These are phyloP conservation scores for Sisyra terminalis DNA, from an alignment of 2,888 invertebrate species.

Conservation along the genomic window DNA sequence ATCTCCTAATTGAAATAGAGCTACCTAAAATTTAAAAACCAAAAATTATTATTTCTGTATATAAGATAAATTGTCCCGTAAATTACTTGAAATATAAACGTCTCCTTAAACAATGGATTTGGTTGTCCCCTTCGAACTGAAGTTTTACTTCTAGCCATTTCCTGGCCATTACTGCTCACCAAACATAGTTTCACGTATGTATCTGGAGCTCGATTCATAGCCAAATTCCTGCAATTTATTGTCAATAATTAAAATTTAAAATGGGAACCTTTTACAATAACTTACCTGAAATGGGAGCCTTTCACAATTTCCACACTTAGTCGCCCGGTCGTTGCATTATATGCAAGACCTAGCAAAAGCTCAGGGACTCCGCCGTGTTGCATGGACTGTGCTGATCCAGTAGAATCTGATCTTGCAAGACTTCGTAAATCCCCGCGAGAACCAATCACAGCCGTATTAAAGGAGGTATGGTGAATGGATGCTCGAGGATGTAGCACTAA, in stretches of 20 bases:
- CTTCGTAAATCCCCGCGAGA: slow-evolving; percentile 49
- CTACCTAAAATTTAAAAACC: slow-evolving; percentile 43
- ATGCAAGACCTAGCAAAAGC: slow-evolving; percentile 73
- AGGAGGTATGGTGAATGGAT: slow-evolving; percentile 18
- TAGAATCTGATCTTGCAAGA: slow-evolving; percentile 81
- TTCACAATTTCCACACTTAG: slow-evolving; percentile 81
- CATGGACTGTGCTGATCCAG: slow-evolving; percentile 85
- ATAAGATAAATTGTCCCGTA: background rate
- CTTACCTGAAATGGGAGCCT: slow-evolving; percentile 49
- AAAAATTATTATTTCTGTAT: slow-evolving; percentile 1
- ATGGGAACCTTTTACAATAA: background rate
- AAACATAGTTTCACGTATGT: slow-evolving; percentile 87
- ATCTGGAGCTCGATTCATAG: slow-evolving; percentile 70
- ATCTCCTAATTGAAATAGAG: slow-evolving; percentile 85
- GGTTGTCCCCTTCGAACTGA: slow-evolving; percentile 84
- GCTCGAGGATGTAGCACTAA: slow-evolving; percentile 63
- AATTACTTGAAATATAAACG: slow-evolving; percentile 83
- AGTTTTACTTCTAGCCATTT: slow-evolving; percentile 85
- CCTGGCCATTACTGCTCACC: slow-evolving; percentile 84
- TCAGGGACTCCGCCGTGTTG: slow-evolving; percentile 83
- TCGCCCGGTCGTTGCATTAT: slow-evolving; percentile 85
- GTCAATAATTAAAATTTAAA: background rate
- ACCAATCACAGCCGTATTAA: slow-evolving; percentile 20
- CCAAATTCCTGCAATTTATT: slow-evolving; percentile 45
- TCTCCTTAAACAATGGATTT: slow-evolving; percentile 90